These are phyloP conservation scores for Dascillus cervinus DNA, from an alignment of 2,888 invertebrate species.

Conservation along the genomic window DNA sequence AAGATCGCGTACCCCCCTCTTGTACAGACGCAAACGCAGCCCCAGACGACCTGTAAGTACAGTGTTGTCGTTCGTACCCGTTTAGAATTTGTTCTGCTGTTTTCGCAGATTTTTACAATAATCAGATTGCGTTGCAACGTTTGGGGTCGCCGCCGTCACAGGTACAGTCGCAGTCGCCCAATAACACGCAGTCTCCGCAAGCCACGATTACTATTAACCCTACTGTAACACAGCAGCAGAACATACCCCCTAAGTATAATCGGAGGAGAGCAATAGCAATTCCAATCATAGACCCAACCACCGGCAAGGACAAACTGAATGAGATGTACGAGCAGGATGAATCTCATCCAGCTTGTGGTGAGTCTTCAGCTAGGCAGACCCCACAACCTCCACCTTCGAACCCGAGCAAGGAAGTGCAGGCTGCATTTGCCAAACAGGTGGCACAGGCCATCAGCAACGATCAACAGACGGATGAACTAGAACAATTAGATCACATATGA, in stretches of 20 bases:
- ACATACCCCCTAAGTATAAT: conserved; percentile 14
- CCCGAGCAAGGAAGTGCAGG: conserved; percentile 34
- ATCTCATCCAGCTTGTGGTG: conserved; percentile 40
- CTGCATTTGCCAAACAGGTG: conserved; percentile 37
- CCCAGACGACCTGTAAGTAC: conserved; percentile 11
- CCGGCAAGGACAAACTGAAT: no score
- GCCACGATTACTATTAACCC: conserved; percentile 15
- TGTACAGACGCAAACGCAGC: conserved; percentile 9
- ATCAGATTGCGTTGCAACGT: conserved; percentile 14
- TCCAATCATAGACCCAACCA: conserved; percentile 37
- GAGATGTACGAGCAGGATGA: conserved; percentile 29
- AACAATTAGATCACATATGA: conserved; percentile 10
- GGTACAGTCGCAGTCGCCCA: conserved; percentile 22
- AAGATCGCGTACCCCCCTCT: conserved; percentile 4
- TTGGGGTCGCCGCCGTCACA: conserved; percentile 10
- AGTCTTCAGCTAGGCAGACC: conserved; percentile 45
- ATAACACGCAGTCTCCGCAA: conserved; percentile 22
- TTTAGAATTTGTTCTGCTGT: neutral
- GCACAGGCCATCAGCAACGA: conserved; percentile 27
- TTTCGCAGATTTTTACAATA: conserved; percentile 7
- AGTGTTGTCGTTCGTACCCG: neutral
- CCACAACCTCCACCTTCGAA: conserved; percentile 38
- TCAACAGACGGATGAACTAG: conserved; percentile 16
- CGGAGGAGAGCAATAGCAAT: conserved; percentile 33
- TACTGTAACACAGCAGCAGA: conserved; percentile 17